phyloP scores from a whole-genome alignment of 92 coral and sea anemone genomes.

The Chrysogorgia sp. region DNA sequence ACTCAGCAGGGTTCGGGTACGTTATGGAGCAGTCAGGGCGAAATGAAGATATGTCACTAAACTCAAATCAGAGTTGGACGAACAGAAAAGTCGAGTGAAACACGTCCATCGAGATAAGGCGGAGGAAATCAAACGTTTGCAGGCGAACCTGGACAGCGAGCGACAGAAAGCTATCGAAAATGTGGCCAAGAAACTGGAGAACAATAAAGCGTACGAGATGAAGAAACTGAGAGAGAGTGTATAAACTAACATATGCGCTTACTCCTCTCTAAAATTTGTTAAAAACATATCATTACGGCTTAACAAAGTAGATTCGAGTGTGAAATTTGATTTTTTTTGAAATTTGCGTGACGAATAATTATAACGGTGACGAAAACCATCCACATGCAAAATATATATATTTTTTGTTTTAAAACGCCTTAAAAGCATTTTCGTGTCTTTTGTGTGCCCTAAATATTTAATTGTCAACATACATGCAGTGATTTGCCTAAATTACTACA shows the following conservation, averaged over 20 bases:
- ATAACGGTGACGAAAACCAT: too few relatives aligned
- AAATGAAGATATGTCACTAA: slow-evolving; percentile 81
- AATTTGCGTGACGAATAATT: slow-evolving; percentile 81
- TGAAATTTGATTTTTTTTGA: too few relatives aligned
- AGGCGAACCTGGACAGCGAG: slow-evolving; percentile 85
- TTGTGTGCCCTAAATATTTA: too few relatives aligned
- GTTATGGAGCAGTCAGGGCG: slow-evolving; percentile 76
- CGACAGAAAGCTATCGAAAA: slow-evolving; percentile 85
- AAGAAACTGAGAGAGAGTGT: slow-evolving; percentile 68
- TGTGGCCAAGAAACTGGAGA: slow-evolving; percentile 73
- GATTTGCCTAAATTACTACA: too few relatives aligned
- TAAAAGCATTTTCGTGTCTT: too few relatives aligned
- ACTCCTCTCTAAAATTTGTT: too few relatives aligned
- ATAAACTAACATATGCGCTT: slow-evolving; percentile 80
- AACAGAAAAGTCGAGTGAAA: slow-evolving; percentile 81
- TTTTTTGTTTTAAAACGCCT: too few relatives aligned
- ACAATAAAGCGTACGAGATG: slow-evolving; percentile 82
- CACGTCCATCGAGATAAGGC: slow-evolving; percentile 92
- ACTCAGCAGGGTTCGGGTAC: slow-evolving; percentile 54
- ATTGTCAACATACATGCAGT: too few relatives aligned
- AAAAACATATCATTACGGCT: too few relatives aligned
- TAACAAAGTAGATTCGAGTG: slow-evolving; percentile 88
- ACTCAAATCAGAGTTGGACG: slow-evolving; percentile 85
- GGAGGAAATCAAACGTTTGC: slow-evolving; percentile 79
- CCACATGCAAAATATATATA: too few relatives aligned